Evolutionary conservation across 2,113 vertebrate species (phyloP).

Genomic region (Helogale parvula): DNA sequence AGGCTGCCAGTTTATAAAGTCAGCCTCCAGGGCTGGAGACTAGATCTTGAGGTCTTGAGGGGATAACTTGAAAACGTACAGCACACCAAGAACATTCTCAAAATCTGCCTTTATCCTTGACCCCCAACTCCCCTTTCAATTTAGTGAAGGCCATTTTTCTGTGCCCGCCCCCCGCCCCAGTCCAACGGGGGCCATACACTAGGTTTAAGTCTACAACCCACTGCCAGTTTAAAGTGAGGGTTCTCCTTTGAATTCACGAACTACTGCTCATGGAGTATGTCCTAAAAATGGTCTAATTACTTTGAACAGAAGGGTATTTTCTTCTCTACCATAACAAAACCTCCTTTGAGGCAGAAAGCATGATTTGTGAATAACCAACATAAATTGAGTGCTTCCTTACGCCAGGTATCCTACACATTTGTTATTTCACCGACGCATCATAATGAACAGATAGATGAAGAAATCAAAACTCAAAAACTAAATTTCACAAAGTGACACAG

Average conservation of each 20-base stretch:
- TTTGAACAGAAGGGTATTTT: neutral
- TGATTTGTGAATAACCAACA: neutral
- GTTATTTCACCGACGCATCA: neutral
- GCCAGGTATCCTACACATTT: neutral
- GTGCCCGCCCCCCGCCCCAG: neutral
- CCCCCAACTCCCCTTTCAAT: neutral
- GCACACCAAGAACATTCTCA: neutral
- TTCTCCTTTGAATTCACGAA: neutral
- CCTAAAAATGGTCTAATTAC: neutral
- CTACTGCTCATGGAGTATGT: neutral
- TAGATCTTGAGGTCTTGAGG: accelerated
- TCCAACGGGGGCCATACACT: accelerated
- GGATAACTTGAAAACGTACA: neutral
- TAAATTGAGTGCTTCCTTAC: neutral
- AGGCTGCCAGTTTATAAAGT: neutral
- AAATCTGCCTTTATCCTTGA: neutral
- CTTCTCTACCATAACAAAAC: neutral
- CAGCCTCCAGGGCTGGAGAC: neutral
- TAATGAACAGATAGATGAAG: neutral
- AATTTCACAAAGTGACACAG: neutral
- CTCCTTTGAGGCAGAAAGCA: neutral
- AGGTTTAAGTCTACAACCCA: neutral
- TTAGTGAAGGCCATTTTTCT: neutral
- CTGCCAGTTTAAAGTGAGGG: neutral
- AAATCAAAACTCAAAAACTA: neutral